These are phyloP conservation scores for Rhinogobio ventralis DNA, from an alignment of 2,797 vertebrate species.

Conservation along the genomic window DNA sequence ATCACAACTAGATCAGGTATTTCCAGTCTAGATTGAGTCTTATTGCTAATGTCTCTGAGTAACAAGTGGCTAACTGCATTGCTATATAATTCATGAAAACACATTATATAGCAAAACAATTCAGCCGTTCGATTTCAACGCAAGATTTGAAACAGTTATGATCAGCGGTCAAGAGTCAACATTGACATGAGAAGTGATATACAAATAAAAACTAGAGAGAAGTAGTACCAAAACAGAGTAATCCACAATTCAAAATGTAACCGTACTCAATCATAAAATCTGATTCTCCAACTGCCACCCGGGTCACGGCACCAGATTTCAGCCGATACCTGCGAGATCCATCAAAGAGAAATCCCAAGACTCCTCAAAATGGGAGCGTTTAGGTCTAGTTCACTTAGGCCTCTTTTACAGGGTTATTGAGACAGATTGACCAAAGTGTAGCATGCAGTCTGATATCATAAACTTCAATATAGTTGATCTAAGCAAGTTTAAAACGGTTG, in stretches of 20 bases:
- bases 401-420: constrained; percentile 14
- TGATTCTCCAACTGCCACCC: neutral
- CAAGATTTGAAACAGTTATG: constrained; percentile 14
- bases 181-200: constrained; percentile 20
- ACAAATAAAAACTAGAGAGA: constrained; percentile 35
- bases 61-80: constrained; percentile 20
- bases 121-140: neutral
- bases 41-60: constrained; percentile 63
- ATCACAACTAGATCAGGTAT: constrained; percentile 62
- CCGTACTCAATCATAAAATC: constrained; percentile 17
- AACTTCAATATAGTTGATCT: constrained; percentile 34
- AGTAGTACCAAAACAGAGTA: constrained; percentile 15
- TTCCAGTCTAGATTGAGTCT: constrained; percentile 65
- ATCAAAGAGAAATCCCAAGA: neutral
- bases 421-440: constrained; percentile 12
- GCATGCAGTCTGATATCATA: constrained; percentile 44
- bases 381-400: constrained; percentile 13
- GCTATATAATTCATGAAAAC: constrained; percentile 36
- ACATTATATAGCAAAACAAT: constrained; percentile 33
- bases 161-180: neutral
- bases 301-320: constrained; percentile 42
- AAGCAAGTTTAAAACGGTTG: constrained; percentile 76
- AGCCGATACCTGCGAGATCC: neutral
- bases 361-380: neutral
- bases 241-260: constrained; percentile 31